Base-by-base conservation (phyloP, 1,140 invertebrate species). In the Ridgeia piscesae region DNA sequence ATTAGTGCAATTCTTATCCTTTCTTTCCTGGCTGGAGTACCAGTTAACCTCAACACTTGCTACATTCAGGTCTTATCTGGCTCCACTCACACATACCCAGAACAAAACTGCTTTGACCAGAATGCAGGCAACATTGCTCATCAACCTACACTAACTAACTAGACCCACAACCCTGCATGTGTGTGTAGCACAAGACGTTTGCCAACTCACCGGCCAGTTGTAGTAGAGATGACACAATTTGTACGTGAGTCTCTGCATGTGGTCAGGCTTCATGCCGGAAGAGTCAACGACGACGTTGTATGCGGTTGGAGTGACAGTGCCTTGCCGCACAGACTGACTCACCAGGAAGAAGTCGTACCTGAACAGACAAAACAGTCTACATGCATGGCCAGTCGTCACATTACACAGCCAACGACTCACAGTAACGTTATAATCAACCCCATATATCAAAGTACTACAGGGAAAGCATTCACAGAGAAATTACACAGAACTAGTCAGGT, bases 181-280 rank as follows among this genome's bases (percentile, higher is more conserved):
- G 8, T 2, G 27, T 77, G 58, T 6, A 21, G n/a, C 27, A 9
- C 27, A 6, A n/a, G 89, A 34, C 31, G n/a, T 33, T 4, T 33
- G 34, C 34, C 42, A 91, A 92, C 91, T 89, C n/a, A 98, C 98
- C 89, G 96, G 97, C 98, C 98, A 98, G 95, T 98, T 98, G 94
- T 97, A 98, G 93, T 98, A 98, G 95, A 98, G 96, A 94, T 99
- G 98, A 92, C 97, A 97, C 94, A 98, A 95, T 95, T 98, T 98
- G 94, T 97, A 98, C 0, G 98, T 97, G 1, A 98, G 94, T 31
- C 97, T 96, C 96, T 99, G 99, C 92, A 99, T 94, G 92, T 97
- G 96, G 92, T 98, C 97, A 0, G 97, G 96, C 48, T 95, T 94
- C 2, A 98, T 94, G 0, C 96, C 96, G 21, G 97, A 95, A 6